phyloP scores from a whole-genome alignment of 2,888 invertebrate species.

The Apodemia duryi region DNA sequence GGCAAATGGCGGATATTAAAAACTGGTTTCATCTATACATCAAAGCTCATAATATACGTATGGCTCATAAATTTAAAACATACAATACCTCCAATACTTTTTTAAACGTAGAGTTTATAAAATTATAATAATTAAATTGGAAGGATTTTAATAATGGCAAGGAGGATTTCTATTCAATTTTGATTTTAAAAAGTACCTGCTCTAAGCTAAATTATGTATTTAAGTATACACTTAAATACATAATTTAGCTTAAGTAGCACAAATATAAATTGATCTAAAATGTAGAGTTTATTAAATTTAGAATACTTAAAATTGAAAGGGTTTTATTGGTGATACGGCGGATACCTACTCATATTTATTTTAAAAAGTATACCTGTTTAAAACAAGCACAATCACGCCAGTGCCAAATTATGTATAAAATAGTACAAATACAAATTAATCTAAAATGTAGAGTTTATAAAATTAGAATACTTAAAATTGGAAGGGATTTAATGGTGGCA shows the following conservation, averaged over 20 bases:
- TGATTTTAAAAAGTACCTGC: too few species aligned
- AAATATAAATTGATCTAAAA: background rate
- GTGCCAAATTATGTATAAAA: background rate
- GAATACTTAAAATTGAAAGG: conserved; percentile 29
- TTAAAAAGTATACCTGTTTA: too few species aligned
- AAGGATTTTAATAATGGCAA: conserved; percentile 31
- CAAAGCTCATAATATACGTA: too few species aligned
- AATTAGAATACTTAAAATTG: conserved; percentile 28
- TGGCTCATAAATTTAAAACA: too few species aligned
- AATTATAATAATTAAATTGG: conserved; percentile 27
- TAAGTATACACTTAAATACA: too few species aligned
- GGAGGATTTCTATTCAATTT: conserved; percentile 38
- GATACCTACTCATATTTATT: conserved; percentile 25
- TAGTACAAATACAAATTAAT: background rate
- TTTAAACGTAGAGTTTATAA: background rate
- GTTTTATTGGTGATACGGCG: conserved; percentile 39
- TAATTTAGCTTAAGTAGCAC: too few species aligned
- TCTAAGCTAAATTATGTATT: too few species aligned
- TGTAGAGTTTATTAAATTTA: conserved; percentile 6
- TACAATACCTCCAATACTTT: background rate
- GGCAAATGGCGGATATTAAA: too few species aligned
- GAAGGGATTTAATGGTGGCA: conserved; percentile 32
- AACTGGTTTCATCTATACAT: too few species aligned
- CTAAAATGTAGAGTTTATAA: conserved; percentile 7
- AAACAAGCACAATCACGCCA: too few species aligned